Evolutionary conservation across 2,797 vertebrate genomes (phyloP).

Genomic region (Chloroceryle inda): DNA sequence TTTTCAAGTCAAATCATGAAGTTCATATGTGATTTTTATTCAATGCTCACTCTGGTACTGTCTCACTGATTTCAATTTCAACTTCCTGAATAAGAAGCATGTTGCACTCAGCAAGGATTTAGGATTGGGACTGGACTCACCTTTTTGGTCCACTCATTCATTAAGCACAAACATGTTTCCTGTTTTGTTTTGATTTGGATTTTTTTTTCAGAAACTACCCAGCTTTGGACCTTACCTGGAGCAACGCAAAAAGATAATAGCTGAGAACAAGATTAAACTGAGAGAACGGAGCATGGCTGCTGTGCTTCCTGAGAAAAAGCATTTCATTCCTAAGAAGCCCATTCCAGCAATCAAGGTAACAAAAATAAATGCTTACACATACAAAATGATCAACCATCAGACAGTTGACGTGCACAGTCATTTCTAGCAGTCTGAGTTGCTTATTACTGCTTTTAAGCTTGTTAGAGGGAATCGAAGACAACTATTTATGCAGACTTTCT

Average conservation of each 20-base stretch:
- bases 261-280: constrained; percentile 80
- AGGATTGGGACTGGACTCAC: background rate
- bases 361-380: constrained; percentile 58
- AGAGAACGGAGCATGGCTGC: constrained; percentile 37
- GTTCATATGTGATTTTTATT: constrained; percentile 38
- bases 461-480: constrained; percentile 55
- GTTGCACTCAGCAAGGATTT: background rate
- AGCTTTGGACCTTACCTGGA: constrained; percentile 88
- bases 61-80: background rate
- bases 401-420: constrained; percentile 37
- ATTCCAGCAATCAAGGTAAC: constrained; percentile 85
- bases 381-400: constrained; percentile 48
- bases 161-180: background rate
- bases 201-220: constrained; percentile 80
- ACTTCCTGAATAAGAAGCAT: background rate
- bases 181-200: background rate
- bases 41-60: background rate
- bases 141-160: background rate
- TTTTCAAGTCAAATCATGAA: constrained; percentile 30
- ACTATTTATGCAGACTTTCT: constrained; percentile 38
- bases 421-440: constrained; percentile 41
- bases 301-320: constrained; percentile 47
- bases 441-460: constrained; percentile 71
- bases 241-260: constrained; percentile 82
- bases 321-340: constrained; percentile 79